These are phyloP conservation scores for Siphonodentalium dalli DNA, from an alignment of 2,888 invertebrate species.

Conservation along the genomic window DNA sequence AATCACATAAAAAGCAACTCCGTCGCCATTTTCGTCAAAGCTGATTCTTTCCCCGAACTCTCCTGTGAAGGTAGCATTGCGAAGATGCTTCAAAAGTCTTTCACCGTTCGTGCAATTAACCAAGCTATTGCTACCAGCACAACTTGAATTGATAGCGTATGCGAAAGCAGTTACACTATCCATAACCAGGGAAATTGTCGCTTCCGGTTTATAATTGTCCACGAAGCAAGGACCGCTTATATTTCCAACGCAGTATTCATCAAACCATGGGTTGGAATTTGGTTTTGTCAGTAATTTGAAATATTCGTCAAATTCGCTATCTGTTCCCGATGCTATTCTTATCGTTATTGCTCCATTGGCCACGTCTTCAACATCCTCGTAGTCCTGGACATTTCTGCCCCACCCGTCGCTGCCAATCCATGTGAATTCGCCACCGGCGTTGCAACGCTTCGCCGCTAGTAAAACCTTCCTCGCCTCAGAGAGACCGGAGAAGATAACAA, in stretches of 20 bases:
- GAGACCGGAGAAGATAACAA: slow-evolving; percentile 27
- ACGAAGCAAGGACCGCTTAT: too few relatives aligned
- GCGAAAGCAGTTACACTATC: slow-evolving; percentile 34
- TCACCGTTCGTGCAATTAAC: too few relatives aligned
- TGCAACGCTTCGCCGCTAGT: slow-evolving; percentile 17
- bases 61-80: too few relatives aligned
- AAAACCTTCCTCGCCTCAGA: slow-evolving; percentile 22
- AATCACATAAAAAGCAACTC: too few relatives aligned
- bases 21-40: too few relatives aligned
- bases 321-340: too few relatives aligned
- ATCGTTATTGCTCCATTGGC: slow-evolving; percentile 27
- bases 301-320: slow-evolving; percentile 36
- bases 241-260: slow-evolving; percentile 20
- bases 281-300: slow-evolving; percentile 16
- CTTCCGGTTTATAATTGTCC: slow-evolving; percentile 26
- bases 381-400: slow-evolving; percentile 32
- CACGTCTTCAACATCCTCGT: slow-evolving; percentile 23
- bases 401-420: slow-evolving; percentile 40
- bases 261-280: slow-evolving; percentile 33
- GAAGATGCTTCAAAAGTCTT: too few relatives aligned
- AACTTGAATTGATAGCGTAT: too few relatives aligned
- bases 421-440: slow-evolving; percentile 25
- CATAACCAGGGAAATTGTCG: slow-evolving; percentile 27
- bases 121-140: too few relatives aligned
- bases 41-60: too few relatives aligned